These are phyloP conservation scores for Irena cyanogastra DNA, from an alignment of 2,113 vertebrate species.

Conservation along the genomic window DNA sequence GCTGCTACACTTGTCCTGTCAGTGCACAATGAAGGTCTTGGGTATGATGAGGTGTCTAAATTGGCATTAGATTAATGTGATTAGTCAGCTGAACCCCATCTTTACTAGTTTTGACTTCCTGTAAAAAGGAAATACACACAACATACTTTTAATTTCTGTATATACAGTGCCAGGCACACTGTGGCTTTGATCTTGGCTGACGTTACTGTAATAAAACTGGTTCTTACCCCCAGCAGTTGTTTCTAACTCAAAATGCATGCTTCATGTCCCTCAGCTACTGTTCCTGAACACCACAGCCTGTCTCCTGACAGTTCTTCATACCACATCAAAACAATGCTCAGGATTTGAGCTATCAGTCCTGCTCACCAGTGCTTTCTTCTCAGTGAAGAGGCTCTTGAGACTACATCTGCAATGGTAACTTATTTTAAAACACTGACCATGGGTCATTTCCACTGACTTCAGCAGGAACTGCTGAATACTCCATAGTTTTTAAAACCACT, in stretches of 20 bases:
- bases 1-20: neutral
- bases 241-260: neutral
- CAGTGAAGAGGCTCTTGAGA: neutral
- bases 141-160: neutral
- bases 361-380: neutral
- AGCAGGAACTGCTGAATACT: neutral
- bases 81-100: neutral
- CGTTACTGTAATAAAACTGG: neutral
- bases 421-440: neutral
- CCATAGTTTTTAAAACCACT: neutral
- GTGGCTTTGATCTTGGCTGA: neutral
- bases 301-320: neutral
- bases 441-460: neutral
- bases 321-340: neutral
- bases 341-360: neutral
- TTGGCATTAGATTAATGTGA: neutral
- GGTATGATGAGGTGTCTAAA: neutral
- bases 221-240: neutral
- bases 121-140: neutral
- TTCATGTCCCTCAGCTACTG: neutral
- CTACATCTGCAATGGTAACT: neutral
- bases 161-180: neutral
- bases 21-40: neutral
- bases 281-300: neutral
- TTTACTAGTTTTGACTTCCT: neutral